Base-by-base conservation (phyloP, 2,888 invertebrate species). In the Parnassius orleans region DNA sequence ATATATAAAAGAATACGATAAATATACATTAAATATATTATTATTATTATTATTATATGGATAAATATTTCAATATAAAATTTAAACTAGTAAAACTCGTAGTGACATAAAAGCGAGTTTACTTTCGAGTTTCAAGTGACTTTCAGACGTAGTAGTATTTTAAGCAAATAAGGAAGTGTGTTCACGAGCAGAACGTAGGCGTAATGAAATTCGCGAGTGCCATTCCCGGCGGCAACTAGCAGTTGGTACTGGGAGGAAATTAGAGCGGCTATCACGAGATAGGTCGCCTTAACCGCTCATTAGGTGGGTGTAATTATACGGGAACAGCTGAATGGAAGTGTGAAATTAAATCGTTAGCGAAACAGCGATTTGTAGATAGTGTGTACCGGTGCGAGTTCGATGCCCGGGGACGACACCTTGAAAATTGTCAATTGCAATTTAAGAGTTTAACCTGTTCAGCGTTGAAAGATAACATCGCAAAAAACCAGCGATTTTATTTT, bases 201-300 rank as follows among this genome's bases (percentile, higher is more conserved):
- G 59, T 59, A 63, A 63, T 63, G 58, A 59, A 54, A 63, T 59
- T 46, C 58, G 46, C 58, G 33, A 41, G 15, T 52, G 46, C 41
- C 61, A 24, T 46, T 56, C 14, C 52, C n/a, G 1, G 44, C 33
- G 15, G 14, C 48, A 24, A 51, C 50, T 9, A 44, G 43, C 44
- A 52, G 43, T 10, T 19, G n/a, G 53, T 9, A n/a, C 57, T 19
- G 52, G 3, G 47, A 43, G 43, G n/a, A 15, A 10, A 52, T 53
- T n/a, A 41, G 48, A n/a, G 42, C 47, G 42, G 24, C 14, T 15
- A n/a, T 50, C 50, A 15, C 19, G 53, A 51, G 61, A 61, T 61
- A 55, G 57, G 53, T 52, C 56, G 41, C 33, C 53, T 57, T 46
- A 56, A 56, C 56, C 53, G 53, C 46, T 48, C 42, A 5, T 44